Percentiles rank a stretch among this genome's conserved stretches.
These are phyloP conservation scores for Tangara arthus DNA, from an alignment of 2,797 vertebrate species.

Conservation along the genomic window DNA sequence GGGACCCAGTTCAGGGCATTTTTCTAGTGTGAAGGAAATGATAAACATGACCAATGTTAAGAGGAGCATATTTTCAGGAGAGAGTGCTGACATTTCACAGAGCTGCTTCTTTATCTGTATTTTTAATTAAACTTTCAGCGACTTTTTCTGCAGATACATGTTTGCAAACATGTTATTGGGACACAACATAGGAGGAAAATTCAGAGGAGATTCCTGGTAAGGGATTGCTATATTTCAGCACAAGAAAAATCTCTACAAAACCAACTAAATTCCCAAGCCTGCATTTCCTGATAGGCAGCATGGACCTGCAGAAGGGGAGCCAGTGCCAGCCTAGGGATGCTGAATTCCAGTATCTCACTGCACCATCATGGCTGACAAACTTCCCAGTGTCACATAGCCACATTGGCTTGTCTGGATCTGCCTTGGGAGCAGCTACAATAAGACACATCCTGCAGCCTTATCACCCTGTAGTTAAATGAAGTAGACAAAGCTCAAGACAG, in stretches of 20 bases:
- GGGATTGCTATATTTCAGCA: background rate
- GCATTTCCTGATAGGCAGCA: background rate
- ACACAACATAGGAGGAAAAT: background rate
- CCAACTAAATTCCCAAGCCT: background rate
- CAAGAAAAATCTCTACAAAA: background rate
- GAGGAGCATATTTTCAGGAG: background rate
- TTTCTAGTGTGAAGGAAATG: background rate
- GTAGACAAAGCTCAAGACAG: background rate
- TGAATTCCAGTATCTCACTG: accelerated
- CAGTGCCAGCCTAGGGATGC: background rate
- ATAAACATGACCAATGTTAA: background rate
- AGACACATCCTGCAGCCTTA: background rate
- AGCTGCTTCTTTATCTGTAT: background rate
- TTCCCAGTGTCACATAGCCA: background rate
- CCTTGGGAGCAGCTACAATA: background rate
- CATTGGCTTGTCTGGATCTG: background rate
- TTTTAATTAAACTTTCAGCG: background rate
- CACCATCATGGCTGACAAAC: background rate
- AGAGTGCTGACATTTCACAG: background rate
- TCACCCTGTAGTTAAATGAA: background rate
- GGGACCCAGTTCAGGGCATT: background rate
- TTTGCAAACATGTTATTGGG: background rate
- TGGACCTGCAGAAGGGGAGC: accelerated
- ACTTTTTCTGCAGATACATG: accelerated
- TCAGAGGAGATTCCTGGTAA: background rate